These are phyloP conservation scores for Nomada flava DNA, from an alignment of 2,888 invertebrate species.

Conservation along the genomic window DNA sequence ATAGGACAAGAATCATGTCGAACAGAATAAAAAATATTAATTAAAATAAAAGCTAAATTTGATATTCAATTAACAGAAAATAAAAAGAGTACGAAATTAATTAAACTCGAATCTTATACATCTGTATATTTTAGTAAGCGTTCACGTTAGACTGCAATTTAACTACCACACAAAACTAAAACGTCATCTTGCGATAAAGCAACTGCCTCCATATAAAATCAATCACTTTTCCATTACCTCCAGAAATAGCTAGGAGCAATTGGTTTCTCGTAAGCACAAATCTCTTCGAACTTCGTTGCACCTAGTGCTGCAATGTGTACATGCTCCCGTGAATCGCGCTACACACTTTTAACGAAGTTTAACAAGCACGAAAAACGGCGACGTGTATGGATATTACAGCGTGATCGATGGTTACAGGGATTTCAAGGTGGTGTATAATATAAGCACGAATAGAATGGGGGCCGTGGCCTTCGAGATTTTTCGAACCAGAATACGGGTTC, in stretches of 20 bases:
- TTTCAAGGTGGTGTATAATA: slow-evolving; percentile 51
- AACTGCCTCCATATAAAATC: too few species aligned
- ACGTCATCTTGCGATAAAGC: too few species aligned
- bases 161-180: too few species aligned
- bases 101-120: not conserved
- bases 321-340: slow-evolving; percentile 36
- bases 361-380: slow-evolving; percentile 60
- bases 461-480: slow-evolving; percentile 35
- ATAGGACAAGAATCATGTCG: too few species aligned
- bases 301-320: not conserved
- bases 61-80: not conserved
- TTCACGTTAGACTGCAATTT: too few species aligned
- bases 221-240: too few species aligned
- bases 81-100: too few species aligned
- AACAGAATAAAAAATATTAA: not conserved
- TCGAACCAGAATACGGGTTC: slow-evolving; percentile 49
- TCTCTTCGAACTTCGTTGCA: not conserved
- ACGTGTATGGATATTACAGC: slow-evolving; percentile 58
- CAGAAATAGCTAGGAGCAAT: too few species aligned
- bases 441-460: slow-evolving; percentile 25
- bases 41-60: not conserved
- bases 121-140: not conserved
- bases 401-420: slow-evolving; percentile 64
- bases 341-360: slow-evolving; percentile 45
- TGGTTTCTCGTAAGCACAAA: not conserved